A percentile compares a stretch with the other conserved stretches of the same genome.
Evolutionary conservation across 53 echinoderm and acorn worm genomes (phyloP).

Genomic region (Echinarachnius parma): DNA sequence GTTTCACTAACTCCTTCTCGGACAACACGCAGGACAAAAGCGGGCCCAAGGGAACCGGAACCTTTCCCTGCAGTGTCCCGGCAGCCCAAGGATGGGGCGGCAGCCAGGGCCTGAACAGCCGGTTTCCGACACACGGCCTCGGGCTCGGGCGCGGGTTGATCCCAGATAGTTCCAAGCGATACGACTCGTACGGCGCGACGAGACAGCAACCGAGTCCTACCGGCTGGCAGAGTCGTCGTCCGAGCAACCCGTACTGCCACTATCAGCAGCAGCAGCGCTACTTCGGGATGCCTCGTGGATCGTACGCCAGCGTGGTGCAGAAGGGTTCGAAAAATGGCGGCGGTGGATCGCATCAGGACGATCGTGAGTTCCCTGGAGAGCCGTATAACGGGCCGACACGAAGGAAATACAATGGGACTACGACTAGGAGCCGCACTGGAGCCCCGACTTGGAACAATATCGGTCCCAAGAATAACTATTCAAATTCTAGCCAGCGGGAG

Average conservation of each 20-base stretch:
- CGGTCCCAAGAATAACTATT: background rate
- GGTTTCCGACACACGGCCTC: conserved; percentile 4
- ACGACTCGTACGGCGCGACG: background rate
- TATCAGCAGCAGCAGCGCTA: conserved; percentile 28
- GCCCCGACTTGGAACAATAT: no score
- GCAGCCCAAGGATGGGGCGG: background rate
- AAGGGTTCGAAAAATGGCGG: background rate
- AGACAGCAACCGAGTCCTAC: background rate
- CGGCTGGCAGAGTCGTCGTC: conserved; percentile 7
- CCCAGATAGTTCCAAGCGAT: background rate
- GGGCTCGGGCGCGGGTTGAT: conserved; percentile 25
- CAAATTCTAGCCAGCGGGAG: no score
- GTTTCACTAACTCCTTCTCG: conserved; percentile 26
- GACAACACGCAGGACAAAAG: background rate
- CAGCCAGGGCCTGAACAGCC: background rate
- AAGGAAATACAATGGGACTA: no score
- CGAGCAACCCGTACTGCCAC: conserved; percentile 20
- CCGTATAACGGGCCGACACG: no score
- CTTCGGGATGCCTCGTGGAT: conserved; percentile 24
- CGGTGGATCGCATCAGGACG: no score
- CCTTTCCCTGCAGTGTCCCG: no score
- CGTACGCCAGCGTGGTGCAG: conserved; percentile 24
- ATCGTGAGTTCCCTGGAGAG: no score
- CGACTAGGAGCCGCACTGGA: no score
- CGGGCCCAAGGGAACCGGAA: background rate